These are phyloP conservation scores for Amia ocellicauda DNA, from an alignment of 2,113 vertebrate species.

Conservation along the genomic window DNA sequence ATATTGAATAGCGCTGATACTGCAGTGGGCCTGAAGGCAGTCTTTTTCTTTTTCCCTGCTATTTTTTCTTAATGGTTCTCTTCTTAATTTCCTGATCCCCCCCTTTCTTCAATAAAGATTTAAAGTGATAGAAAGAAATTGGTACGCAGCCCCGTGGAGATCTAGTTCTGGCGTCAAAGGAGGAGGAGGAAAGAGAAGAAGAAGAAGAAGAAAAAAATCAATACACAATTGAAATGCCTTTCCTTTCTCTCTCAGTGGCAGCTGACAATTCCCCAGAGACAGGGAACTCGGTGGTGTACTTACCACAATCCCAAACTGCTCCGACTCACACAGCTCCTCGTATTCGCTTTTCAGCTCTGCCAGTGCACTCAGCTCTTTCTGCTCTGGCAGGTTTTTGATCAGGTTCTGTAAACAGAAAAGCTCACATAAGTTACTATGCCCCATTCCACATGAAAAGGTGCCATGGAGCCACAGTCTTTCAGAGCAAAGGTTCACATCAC, in stretches of 20 bases:
- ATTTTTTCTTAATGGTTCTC: constrained; percentile 1
- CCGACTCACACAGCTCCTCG: constrained; percentile 87
- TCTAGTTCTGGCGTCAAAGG: constrained; percentile 20
- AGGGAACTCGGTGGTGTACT: constrained; percentile 46
- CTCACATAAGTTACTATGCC: constrained; percentile 15
- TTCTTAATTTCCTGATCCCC: constrained; percentile 25
- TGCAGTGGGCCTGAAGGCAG: constrained; percentile 28
- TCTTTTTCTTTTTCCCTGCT: constrained; percentile 17
- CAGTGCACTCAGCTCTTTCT: constrained; percentile 84
- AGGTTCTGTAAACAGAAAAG: constrained; percentile 77
- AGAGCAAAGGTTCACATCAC: not conserved
- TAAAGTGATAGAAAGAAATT: constrained; percentile 24
- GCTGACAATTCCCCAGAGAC: not conserved
- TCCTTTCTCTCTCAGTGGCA: constrained; percentile 23
- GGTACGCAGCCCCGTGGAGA: constrained; percentile 19
- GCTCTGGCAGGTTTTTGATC: constrained; percentile 93
- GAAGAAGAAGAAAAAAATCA: constrained; percentile 20
- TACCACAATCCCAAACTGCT: constrained; percentile 97
- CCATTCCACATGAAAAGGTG: too few relatives aligned
- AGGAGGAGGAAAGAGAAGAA: constrained; percentile 9
- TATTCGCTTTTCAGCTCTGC: constrained; percentile 89
- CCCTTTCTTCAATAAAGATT: constrained; percentile 26
- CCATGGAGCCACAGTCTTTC: too few relatives aligned
- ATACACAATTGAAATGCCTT: constrained; percentile 23
- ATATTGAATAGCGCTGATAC: constrained; percentile 40